Conservation (phyloP, 2,888 invertebrate genomes). For the Rotaria magnacalcarata region DNA sequence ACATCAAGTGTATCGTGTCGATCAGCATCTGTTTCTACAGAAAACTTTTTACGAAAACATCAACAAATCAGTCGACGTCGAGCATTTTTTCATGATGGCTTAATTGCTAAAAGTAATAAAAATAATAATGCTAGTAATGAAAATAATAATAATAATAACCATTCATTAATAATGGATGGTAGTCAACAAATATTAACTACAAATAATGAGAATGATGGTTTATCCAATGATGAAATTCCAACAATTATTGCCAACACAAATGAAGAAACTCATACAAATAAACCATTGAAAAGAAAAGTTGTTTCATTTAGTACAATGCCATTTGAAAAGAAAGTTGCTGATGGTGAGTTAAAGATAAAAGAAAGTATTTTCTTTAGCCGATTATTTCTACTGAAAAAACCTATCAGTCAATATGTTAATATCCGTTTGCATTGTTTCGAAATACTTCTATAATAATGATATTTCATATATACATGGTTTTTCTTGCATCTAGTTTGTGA, state of each 20-base stretch:
- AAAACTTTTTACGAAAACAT: conserved; percentile 6
- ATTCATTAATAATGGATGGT: background rate
- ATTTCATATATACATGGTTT: background rate
- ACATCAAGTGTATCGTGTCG: background rate
- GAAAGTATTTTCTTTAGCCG: background rate
- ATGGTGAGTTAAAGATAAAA: background rate
- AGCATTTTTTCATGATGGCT: conserved; percentile 23
- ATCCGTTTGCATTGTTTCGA: no score
- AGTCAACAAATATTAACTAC: background rate
- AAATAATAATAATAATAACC: background rate
- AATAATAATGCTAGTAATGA: background rate
- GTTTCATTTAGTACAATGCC: conserved; percentile 36
- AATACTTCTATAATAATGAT: background rate
- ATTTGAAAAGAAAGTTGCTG: conserved; percentile 30
- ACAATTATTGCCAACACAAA: background rate
- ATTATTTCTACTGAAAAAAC: background rate
- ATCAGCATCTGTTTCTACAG: background rate
- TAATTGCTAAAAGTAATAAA: background rate
- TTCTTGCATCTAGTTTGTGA: conserved; percentile 61
- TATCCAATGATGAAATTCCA: background rate
- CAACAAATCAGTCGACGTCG: background rate
- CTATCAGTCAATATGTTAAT: background rate
- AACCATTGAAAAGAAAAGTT: conserved; percentile 26
- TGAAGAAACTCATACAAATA: conserved; percentile 11
- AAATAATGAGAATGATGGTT: background rate